phyloP scores from a whole-genome alignment of 1,140 invertebrate species.

The Nylanderia fulva region DNA sequence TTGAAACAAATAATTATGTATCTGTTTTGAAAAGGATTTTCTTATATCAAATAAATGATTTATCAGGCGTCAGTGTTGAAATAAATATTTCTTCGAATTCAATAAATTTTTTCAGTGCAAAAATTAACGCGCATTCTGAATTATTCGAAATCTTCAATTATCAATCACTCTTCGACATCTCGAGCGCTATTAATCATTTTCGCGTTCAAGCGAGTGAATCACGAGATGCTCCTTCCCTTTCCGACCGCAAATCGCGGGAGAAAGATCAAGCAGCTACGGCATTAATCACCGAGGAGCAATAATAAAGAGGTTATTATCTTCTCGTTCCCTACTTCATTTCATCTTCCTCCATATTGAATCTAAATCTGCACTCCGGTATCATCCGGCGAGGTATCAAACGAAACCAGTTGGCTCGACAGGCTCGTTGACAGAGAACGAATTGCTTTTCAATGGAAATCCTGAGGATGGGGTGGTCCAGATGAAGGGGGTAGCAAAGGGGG shows the following conservation, averaged over 20 bases:
- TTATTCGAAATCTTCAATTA: neutral
- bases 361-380: constrained; percentile 11
- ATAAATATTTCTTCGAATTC: too few relatives aligned
- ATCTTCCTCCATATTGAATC: neutral
- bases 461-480: constrained; percentile 19
- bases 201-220: neutral
- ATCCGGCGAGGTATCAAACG: constrained; percentile 48
- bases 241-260: neutral
- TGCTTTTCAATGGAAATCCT: constrained; percentile 74
- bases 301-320: constrained; percentile 69
- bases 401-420: constrained; percentile 64
- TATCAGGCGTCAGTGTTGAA: too few relatives aligned
- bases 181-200: neutral
- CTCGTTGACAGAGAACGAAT: constrained; percentile 74
- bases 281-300: constrained; percentile 59
- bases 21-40: too few relatives aligned
- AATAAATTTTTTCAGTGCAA: too few relatives aligned
- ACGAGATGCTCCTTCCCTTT: neutral
- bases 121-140: neutral
- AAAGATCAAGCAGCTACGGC: constrained; percentile 30
- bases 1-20: too few relatives aligned
- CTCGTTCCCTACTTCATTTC: neutral
- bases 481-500: neutral
- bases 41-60: too few relatives aligned
- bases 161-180: constrained; percentile 39